phyloP scores from a whole-genome alignment of 1,140 invertebrate genomes.

The Drosophila simulans region DNA sequence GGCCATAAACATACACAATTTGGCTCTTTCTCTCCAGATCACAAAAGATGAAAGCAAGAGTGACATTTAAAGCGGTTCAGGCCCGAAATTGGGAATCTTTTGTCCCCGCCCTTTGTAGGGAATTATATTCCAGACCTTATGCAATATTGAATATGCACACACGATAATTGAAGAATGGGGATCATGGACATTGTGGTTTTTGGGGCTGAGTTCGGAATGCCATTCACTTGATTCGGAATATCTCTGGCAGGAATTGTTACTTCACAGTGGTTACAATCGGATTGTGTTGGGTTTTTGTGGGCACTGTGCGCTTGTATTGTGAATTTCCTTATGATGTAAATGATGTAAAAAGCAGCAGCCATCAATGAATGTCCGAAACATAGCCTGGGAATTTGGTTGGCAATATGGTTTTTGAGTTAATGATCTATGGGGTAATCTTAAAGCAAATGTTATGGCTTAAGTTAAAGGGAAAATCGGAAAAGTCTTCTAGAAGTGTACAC shows the following conservation, averaged over 20 bases:
- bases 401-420: slow-evolving; percentile 20
- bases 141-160: slow-evolving; percentile 8
- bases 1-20: slow-evolving; percentile 48
- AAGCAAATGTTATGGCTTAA: not conserved
- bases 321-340: slow-evolving; percentile 29
- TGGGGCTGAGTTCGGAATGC: slow-evolving; percentile 37
- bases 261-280: slow-evolving; percentile 16
- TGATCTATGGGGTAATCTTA: slow-evolving; percentile 33
- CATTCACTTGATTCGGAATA: slow-evolving; percentile 38
- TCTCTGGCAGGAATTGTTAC: slow-evolving; percentile 33
- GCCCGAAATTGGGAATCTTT: slow-evolving; percentile 32
- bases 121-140: slow-evolving; percentile 23
- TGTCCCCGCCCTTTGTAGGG: slow-evolving; percentile 26
- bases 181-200: slow-evolving; percentile 41
- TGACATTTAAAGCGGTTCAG: slow-evolving; percentile 58
- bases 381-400: slow-evolving; percentile 29
- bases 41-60: slow-evolving; percentile 77
- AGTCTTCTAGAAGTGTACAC: not conserved
- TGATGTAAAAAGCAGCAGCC: slow-evolving; percentile 31
- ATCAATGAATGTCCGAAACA: slow-evolving; percentile 28
- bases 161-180: slow-evolving; percentile 43
- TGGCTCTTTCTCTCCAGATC: slow-evolving; percentile 27
- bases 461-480: not conserved
- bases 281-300: slow-evolving; percentile 12
- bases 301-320: slow-evolving; percentile 10